Evolutionary conservation across 2,888 invertebrate genomes (phyloP).

Genomic region (Sphaeridia pumilis): DNA sequence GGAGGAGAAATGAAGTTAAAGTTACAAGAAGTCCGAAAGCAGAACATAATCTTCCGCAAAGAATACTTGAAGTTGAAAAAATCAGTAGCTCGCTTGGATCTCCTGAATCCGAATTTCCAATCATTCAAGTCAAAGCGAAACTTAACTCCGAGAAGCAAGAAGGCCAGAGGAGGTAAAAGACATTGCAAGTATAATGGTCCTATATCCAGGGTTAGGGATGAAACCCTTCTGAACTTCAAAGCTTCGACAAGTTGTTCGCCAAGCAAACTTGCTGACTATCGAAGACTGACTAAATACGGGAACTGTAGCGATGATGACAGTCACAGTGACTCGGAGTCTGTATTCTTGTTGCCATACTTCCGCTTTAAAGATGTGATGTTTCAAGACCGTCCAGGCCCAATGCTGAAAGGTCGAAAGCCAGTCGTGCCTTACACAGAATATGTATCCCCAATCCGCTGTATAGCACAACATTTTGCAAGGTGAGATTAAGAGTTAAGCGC

Average conservation of each 20-base stretch:
- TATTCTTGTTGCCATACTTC: constrained; percentile 11
- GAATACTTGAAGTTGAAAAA: constrained; percentile 3
- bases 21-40: constrained; percentile 11
- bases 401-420: neutral
- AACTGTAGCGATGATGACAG: neutral
- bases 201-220: neutral
- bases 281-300: neutral
- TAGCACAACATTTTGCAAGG: no score
- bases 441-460: constrained; percentile 10
- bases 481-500: no score
- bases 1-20: constrained; percentile 11
- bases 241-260: no score
- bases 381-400: neutral
- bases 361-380: constrained; percentile 8
- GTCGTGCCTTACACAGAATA: constrained; percentile 1
- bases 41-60: constrained; percentile 6
- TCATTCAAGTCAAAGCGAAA: neutral
- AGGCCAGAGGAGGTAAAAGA: no score
- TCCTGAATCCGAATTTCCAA: neutral
- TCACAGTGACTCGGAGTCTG: constrained; percentile 1
- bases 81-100: neutral
- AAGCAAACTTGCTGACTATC: neutral
- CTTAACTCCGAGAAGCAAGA: no score
- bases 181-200: neutral
- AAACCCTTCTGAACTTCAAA: neutral